A percentile compares a stretch with the other conserved stretches of the same genome.
Evolutionary conservation across 2,113 vertebrate genomes (phyloP).

Genomic region (Eulemur macaco): DNA sequence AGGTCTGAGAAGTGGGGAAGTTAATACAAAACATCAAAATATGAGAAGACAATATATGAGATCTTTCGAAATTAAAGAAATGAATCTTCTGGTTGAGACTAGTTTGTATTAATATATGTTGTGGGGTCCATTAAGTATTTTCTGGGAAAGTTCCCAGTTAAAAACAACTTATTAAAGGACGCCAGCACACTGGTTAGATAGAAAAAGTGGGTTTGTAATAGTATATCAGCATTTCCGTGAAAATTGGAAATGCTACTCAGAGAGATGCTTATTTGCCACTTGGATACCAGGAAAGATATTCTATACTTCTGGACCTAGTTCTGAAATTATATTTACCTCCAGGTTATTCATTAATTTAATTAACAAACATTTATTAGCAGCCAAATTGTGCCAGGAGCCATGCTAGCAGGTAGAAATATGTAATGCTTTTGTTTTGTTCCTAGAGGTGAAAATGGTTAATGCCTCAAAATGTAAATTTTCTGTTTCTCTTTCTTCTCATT

Average conservation of each 20-base stretch:
- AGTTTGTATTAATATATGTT: background rate
- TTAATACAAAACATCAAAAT: background rate
- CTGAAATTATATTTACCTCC: background rate
- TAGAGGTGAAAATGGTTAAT: background rate
- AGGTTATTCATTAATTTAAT: constrained; percentile 23
- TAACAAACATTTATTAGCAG: background rate
- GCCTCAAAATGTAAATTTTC: background rate
- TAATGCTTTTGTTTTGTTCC: background rate
- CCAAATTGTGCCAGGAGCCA: background rate
- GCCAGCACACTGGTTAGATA: background rate
- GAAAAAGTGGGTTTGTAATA: background rate
- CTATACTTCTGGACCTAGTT: background rate
- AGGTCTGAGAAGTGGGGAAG: background rate
- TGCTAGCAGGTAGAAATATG: background rate
- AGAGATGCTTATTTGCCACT: background rate
- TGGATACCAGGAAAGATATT: background rate
- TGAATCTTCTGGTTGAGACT: background rate
- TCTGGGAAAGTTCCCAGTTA: background rate
- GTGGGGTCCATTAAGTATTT: background rate
- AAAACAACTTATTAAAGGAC: background rate
- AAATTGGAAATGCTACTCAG: background rate
- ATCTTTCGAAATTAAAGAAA: background rate
- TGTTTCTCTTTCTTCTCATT: background rate
- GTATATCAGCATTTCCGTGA: background rate
- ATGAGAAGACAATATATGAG: background rate